These are phyloP conservation scores for Ischnura elegans DNA, from an alignment of 2,888 invertebrate species.

Conservation along the genomic window DNA sequence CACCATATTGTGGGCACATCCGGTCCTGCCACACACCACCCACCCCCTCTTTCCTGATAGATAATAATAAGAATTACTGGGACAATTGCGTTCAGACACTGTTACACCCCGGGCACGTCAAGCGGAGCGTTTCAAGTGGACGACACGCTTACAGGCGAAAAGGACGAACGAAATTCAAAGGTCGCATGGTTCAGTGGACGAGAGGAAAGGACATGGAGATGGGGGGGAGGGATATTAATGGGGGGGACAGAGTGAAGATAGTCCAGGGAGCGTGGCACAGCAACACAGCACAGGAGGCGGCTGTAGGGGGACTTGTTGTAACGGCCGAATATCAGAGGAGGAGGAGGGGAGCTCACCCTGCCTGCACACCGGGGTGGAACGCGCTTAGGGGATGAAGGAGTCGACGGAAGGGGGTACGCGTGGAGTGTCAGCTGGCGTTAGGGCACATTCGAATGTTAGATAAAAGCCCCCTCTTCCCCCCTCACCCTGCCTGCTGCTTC, in stretches of 20 bases:
- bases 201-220: not conserved
- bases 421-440: conserved; percentile 64
- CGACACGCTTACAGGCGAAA: not conserved
- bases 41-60: not conserved
- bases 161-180: not conserved
- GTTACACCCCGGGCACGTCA: not conserved
- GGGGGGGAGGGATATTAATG: conserved; percentile 20
- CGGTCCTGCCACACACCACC: not conserved
- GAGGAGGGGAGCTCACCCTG: not conserved
- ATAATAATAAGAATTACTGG: not conserved
- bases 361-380: not conserved
- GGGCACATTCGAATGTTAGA: conserved; percentile 56
- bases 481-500: too few relatives aligned
- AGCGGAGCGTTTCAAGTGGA: not conserved
- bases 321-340: conserved; percentile 42
- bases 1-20: not conserved
- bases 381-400: conserved; percentile 33
- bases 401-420: conserved; percentile 27
- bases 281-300: not conserved
- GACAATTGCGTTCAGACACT: not conserved
- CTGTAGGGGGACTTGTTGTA: conserved; percentile 18
- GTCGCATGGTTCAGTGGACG: conserved; percentile 57
- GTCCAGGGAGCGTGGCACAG: not conserved
- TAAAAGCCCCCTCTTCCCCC: conserved; percentile 39
- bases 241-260: conserved; percentile 29